phyloP scores from a whole-genome alignment of 1,140 invertebrate species.

The Coptotermes formosanus region DNA sequence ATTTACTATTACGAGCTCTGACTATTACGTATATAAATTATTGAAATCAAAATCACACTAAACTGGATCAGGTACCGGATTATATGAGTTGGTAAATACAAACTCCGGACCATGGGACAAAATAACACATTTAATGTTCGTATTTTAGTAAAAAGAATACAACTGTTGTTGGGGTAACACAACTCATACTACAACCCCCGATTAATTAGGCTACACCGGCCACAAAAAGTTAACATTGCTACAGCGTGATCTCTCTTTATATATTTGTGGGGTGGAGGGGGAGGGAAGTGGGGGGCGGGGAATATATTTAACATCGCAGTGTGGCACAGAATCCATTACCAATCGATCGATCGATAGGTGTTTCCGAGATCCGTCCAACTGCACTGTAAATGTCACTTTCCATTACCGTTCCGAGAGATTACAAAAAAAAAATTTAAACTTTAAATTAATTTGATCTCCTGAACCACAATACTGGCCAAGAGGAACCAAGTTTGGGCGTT shows the following conservation, averaged over 20 bases:
- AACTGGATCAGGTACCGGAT: not conserved
- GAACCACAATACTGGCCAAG: not conserved
- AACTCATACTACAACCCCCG: not conserved
- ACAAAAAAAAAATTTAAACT: not conserved
- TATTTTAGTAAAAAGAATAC: not conserved
- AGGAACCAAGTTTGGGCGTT: not conserved
- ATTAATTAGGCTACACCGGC: not conserved
- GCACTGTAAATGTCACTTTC: slow-evolving; percentile 10
- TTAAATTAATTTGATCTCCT: not conserved
- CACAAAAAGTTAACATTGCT: not conserved
- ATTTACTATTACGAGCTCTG: no score
- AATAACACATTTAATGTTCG: not conserved
- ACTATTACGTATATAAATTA: not conserved
- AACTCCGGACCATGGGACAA: not conserved
- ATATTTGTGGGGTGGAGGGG: not conserved
- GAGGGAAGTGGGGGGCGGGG: not conserved
- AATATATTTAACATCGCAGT: not conserved
- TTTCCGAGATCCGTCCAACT: not conserved
- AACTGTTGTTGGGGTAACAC: not conserved
- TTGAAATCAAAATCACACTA: not conserved
- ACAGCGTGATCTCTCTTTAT: not conserved
- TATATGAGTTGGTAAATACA: not conserved
- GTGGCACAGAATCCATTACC: not conserved
- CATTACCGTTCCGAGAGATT: not conserved
- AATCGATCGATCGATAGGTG: not conserved